Evolutionary conservation across 2,113 vertebrate genomes (phyloP).

Genomic region (Rhinoderma darwinii): DNA sequence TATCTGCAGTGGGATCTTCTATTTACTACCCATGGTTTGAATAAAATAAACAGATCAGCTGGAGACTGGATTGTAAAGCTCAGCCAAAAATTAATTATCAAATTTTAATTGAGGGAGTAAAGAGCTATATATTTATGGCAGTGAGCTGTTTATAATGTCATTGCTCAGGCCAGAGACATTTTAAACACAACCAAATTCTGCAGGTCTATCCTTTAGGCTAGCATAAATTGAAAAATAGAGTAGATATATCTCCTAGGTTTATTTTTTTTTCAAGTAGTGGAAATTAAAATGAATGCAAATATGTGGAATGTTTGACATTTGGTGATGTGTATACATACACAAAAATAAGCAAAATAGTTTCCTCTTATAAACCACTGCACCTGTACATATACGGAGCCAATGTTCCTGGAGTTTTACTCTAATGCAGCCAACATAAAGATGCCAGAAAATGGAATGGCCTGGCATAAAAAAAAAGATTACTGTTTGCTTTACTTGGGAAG

Average conservation of each 20-base stretch:
- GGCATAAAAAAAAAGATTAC: too few species aligned
- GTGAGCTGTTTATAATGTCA: neutral
- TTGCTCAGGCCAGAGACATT: neutral
- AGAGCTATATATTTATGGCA: neutral
- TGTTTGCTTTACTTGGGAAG: neutral
- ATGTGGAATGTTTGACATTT: neutral
- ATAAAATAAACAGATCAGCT: slow-evolving; percentile 15
- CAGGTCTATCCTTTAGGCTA: neutral
- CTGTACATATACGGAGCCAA: neutral
- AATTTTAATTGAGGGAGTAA: slow-evolving; percentile 7
- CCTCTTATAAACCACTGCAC: neutral
- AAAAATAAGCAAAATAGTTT: neutral
- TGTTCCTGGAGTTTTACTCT: neutral
- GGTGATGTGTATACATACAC: neutral
- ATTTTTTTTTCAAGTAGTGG: neutral
- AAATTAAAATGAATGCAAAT: neutral
- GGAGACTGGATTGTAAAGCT: neutral
- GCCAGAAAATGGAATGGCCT: too few species aligned
- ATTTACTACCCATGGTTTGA: neutral
- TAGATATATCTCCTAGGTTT: neutral
- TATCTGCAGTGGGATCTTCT: slow-evolving; percentile 2
- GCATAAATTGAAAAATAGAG: neutral
- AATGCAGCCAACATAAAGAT: too few species aligned
- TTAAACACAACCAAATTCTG: neutral
- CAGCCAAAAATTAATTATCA: slow-evolving; percentile 20